Conservation (phyloP, 2,888 invertebrate genomes). For the Cosmorhoe ocellata region DNA sequence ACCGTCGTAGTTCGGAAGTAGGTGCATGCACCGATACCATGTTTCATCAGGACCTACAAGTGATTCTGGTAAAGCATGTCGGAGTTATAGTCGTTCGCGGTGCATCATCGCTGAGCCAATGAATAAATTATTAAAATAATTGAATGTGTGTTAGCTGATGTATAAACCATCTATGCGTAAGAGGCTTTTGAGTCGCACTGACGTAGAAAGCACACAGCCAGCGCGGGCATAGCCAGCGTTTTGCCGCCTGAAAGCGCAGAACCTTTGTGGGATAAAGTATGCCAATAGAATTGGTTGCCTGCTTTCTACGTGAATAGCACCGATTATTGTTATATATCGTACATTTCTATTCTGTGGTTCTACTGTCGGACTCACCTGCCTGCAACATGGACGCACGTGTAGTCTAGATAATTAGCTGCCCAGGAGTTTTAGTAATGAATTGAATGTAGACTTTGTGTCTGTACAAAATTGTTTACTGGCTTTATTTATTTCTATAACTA, state of each 20-base stretch:
- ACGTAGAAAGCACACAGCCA: background rate
- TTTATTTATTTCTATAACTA: no score
- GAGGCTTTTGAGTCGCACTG: background rate
- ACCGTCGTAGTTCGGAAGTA: no score
- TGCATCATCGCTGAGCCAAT: conserved; percentile 20
- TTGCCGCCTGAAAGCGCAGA: no score
- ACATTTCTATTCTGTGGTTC: no score
- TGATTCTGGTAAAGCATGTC: background rate
- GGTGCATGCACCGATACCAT: background rate
- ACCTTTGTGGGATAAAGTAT: no score
- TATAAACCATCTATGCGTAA: background rate
- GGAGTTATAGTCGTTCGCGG: conserved; percentile 16
- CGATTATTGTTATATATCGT: no score
- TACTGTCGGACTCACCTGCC: background rate
- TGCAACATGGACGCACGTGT: conserved; percentile 1
- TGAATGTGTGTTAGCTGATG: conserved; percentile 7
- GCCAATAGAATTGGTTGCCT: background rate
- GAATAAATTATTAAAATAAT: conserved; percentile 25
- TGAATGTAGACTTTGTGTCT: background rate
- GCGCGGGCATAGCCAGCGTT: background rate
- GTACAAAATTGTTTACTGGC: no score
- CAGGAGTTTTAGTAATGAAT: conserved; percentile 5
- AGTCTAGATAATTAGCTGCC: conserved; percentile 10
- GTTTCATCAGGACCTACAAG: conserved; percentile 6
- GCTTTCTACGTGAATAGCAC: background rate